phyloP scores from a whole-genome alignment of 2,888 invertebrate species.

The Gastrophysa polygoni region DNA sequence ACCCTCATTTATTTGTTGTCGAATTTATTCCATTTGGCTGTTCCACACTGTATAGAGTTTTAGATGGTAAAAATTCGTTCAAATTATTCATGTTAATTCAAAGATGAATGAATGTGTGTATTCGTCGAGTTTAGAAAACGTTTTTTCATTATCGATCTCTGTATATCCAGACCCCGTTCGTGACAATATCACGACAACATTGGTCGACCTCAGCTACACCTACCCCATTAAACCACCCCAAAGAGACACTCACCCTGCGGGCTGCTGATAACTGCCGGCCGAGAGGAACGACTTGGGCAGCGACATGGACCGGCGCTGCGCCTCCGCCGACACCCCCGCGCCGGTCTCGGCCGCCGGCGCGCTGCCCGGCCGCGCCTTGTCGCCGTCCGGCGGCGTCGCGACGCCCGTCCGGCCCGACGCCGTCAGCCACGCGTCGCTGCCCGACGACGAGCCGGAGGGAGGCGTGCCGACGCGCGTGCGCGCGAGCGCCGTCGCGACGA shows the following conservation, averaged over 20 bases:
- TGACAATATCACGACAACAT: too few species aligned
- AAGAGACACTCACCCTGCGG: constrained; percentile 16
- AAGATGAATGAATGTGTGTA: too few species aligned
- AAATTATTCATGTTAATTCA: too few species aligned
- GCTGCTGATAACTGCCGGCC: constrained; percentile 35
- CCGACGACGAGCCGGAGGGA: constrained; percentile 57
- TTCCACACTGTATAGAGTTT: too few species aligned
- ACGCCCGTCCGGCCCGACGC: constrained; percentile 60
- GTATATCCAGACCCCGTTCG: too few species aligned
- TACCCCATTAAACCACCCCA: not conserved
- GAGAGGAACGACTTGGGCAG: constrained; percentile 63
- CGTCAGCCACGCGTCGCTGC: constrained; percentile 63
- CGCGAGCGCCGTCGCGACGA: constrained; percentile 38
- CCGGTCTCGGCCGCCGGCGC: constrained; percentile 58
- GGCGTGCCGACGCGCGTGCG: constrained; percentile 21
- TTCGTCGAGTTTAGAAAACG: too few species aligned
- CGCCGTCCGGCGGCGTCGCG: constrained; percentile 62
- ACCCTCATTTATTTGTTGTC: too few species aligned
- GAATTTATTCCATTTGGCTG: too few species aligned
- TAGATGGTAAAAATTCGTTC: too few species aligned
- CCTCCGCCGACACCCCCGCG: constrained; percentile 44
- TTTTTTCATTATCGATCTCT: too few species aligned
- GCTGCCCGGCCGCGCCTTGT: constrained; percentile 60
- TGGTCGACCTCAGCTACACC: not conserved
- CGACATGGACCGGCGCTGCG: constrained; percentile 62